These are phyloP conservation scores for Tachina lurida DNA, from an alignment of 2,888 invertebrate genomes.

Conservation along the genomic window DNA sequence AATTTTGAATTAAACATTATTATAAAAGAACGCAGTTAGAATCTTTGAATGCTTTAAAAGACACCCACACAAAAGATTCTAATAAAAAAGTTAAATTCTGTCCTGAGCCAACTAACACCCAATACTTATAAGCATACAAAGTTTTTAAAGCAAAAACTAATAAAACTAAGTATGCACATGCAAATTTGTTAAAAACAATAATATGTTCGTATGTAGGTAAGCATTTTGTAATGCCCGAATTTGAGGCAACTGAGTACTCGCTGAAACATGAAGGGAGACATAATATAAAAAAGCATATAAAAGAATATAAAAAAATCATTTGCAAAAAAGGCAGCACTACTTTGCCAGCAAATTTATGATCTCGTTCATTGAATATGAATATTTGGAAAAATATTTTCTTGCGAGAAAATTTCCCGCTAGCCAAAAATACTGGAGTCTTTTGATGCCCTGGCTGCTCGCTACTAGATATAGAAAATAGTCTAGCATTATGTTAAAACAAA, in stretches of 20 bases:
- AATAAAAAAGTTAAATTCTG: neutral
- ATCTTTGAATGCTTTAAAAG: neutral
- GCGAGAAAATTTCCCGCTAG: no score
- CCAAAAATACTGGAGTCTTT: no score
- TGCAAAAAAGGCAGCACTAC: constrained; percentile 40
- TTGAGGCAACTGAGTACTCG: constrained; percentile 29
- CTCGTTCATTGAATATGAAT: constrained; percentile 38
- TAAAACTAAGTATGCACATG: neutral
- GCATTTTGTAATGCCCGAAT: constrained; percentile 49
- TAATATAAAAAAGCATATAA: constrained; percentile 10
- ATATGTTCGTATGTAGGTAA: constrained; percentile 14
- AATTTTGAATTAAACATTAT: neutral
- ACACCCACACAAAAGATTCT: neutral
- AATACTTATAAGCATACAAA: constrained; percentile 53
- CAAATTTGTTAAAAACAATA: constrained; percentile 5
- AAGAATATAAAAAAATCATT: constrained; percentile 24
- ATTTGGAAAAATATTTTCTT: no score
- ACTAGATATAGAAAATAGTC: no score
- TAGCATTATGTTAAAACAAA: no score
- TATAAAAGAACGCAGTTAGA: no score
- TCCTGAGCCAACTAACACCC: constrained; percentile 49
- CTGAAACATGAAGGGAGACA: constrained; percentile 42
- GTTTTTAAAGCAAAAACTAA: constrained; percentile 31
- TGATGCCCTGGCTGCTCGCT: no score
- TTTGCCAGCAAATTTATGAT: constrained; percentile 54